Evolutionary conservation across 2,113 vertebrate genomes (phyloP).

Genomic region (Paramisgurnus dabryanus): DNA sequence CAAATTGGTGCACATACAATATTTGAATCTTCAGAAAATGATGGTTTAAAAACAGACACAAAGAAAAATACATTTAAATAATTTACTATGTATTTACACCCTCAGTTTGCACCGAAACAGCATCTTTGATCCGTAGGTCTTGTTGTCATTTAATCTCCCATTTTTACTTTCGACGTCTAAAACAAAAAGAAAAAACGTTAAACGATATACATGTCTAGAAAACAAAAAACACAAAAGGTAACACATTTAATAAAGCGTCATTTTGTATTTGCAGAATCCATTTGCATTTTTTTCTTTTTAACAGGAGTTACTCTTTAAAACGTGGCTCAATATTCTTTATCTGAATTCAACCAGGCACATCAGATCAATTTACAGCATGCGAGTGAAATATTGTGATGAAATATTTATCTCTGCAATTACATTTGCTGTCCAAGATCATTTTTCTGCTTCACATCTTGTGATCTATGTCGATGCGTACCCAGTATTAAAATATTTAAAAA

Average conservation of each 20-base stretch:
- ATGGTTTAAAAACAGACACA: constrained; percentile 71
- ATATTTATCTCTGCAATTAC: background rate
- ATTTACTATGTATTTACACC: constrained; percentile 83
- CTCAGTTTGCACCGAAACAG: constrained; percentile 64
- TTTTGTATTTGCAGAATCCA: background rate
- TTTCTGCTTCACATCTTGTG: no score
- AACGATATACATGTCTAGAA: background rate
- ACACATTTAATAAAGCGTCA: background rate
- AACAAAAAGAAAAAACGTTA: constrained; percentile 47
- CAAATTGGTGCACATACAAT: constrained; percentile 44
- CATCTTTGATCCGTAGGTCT: constrained; percentile 51
- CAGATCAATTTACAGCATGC: background rate
- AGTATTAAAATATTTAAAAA: no score
- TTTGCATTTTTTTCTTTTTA: background rate
- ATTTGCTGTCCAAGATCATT: no score
- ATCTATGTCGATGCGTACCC: no score
- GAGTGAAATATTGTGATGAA: constrained; percentile 2
- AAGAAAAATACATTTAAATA: constrained; percentile 79
- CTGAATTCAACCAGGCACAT: background rate
- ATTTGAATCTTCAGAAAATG: constrained; percentile 65
- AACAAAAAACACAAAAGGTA: background rate
- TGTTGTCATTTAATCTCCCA: constrained; percentile 84
- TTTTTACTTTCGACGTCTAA: constrained; percentile 99
- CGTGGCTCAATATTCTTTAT: constrained; percentile 21
- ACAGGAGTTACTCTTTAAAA: background rate